These are phyloP conservation scores for Archips crataeganus DNA, from an alignment of 2,888 invertebrate genomes.

Conservation along the genomic window DNA sequence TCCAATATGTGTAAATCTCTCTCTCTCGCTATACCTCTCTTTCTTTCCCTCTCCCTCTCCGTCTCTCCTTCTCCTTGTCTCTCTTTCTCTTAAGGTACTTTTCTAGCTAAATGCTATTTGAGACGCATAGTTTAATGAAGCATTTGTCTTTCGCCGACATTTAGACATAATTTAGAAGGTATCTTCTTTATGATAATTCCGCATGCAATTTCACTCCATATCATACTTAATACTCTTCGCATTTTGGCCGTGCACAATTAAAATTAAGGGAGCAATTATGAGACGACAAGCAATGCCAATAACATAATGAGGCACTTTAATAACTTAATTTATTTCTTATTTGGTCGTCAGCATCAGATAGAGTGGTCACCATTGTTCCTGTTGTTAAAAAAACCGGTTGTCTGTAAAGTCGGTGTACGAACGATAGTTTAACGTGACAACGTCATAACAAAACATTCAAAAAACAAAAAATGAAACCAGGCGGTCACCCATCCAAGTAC, in stretches of 20 bases:
- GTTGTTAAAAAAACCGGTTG: not conserved
- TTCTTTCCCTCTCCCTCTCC: too few species aligned
- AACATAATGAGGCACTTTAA: conserved; percentile 1
- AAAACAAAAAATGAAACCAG: too few species aligned
- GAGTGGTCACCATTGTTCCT: not conserved
- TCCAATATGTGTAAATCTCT: too few species aligned
- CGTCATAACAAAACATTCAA: too few species aligned
- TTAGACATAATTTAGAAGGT: not conserved
- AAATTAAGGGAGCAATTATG: not conserved
- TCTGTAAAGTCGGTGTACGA: too few species aligned
- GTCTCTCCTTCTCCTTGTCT: too few species aligned
- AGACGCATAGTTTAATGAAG: too few species aligned
- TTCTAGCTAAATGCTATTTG: too few species aligned
- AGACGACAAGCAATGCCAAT: not conserved
- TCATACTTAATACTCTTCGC: not conserved
- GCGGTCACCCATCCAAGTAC: too few species aligned
- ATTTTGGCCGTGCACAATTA: not conserved
- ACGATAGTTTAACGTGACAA: too few species aligned
- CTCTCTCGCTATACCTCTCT: too few species aligned
- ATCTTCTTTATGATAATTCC: not conserved
- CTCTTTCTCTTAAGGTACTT: too few species aligned
- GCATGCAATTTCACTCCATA: not conserved
- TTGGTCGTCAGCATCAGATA: not conserved
- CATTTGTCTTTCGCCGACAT: not conserved
- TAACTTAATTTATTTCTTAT: conserved; percentile 3